These are phyloP conservation scores for Amazona guildingii DNA, from an alignment of 2,113 vertebrate species.

Conservation along the genomic window DNA sequence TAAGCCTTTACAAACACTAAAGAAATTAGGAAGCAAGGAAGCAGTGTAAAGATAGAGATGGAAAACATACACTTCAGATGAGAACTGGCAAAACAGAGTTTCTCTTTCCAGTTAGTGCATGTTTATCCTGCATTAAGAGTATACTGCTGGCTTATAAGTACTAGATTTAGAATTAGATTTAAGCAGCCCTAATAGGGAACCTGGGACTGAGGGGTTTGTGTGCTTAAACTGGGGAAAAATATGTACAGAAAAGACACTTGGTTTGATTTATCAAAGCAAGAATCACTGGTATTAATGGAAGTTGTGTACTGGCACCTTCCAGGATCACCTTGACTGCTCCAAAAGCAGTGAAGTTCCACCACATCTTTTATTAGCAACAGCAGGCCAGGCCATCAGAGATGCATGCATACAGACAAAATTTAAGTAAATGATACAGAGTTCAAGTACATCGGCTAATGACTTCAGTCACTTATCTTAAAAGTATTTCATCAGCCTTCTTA, in stretches of 20 bases:
- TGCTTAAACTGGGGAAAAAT: not conserved
- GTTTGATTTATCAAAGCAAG: not conserved
- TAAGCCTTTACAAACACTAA: not conserved
- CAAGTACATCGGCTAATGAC: not conserved
- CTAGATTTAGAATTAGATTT: not conserved
- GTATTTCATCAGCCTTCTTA: not conserved
- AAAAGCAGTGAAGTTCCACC: not conserved
- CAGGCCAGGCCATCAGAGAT: not conserved
- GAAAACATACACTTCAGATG: not conserved
- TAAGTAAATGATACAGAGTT: not conserved
- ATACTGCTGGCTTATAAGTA: not conserved
- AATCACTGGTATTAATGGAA: not conserved
- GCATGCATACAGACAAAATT: not conserved
- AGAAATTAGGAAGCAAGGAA: not conserved
- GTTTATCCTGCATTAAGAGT: not conserved
- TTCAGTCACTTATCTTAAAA: not conserved
- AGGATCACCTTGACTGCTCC: not conserved
- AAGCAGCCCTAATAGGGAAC: not conserved
- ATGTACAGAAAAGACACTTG: not conserved
- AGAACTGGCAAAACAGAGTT: not conserved
- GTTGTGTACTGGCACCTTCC: not conserved
- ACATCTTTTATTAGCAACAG: not conserved
- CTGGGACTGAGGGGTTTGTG: accelerated
- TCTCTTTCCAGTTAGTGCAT: not conserved
- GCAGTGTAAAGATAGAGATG: not conserved